A percentile compares a stretch with the other conserved stretches of the same genome.
Conservation (phyloP, 2,797 vertebrate species). For the Muscicapa striata region DNA sequence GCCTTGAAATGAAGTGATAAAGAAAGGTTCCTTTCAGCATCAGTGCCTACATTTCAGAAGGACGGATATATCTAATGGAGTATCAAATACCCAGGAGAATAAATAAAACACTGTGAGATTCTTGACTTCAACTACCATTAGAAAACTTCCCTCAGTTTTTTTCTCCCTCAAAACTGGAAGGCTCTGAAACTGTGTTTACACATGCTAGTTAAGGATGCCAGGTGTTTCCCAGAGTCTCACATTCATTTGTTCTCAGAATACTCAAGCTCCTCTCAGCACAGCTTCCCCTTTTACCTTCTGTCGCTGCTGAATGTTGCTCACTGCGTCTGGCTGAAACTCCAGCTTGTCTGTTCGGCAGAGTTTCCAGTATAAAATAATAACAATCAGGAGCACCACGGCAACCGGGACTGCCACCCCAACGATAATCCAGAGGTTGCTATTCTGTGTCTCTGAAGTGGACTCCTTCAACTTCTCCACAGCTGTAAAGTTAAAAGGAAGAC, state of each 20-base stretch:
- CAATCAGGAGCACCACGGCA: slow-evolving; percentile 89
- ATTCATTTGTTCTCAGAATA: not conserved
- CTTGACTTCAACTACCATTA: not conserved
- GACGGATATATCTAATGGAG: not conserved
- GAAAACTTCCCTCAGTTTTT: not conserved
- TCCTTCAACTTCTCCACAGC: slow-evolving; percentile 88
- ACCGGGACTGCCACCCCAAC: slow-evolving; percentile 92
- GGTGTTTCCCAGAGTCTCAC: not conserved
- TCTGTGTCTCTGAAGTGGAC: slow-evolving; percentile 85
- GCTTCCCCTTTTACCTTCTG: slow-evolving; percentile 87
- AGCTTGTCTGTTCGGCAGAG: slow-evolving; percentile 95
- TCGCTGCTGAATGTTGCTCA: slow-evolving; percentile 94
- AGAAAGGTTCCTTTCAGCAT: slow-evolving; percentile 7
- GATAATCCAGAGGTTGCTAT: slow-evolving; percentile 91
- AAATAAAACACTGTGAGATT: not conserved
- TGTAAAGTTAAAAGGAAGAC: slow-evolving; percentile 55
- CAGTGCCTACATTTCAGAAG: slow-evolving; percentile 5
- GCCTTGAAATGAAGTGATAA: slow-evolving; percentile 41
- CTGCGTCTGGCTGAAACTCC: slow-evolving; percentile 95
- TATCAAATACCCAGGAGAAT: not conserved
- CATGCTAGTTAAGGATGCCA: not conserved
- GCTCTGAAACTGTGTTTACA: not conserved
- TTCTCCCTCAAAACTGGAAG: not conserved
- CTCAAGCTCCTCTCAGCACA: not conserved
- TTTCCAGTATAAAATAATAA: slow-evolving; percentile 97